Evolutionary conservation across 2,113 vertebrate species (phyloP).

Genomic region (Nymphicus hollandicus): DNA sequence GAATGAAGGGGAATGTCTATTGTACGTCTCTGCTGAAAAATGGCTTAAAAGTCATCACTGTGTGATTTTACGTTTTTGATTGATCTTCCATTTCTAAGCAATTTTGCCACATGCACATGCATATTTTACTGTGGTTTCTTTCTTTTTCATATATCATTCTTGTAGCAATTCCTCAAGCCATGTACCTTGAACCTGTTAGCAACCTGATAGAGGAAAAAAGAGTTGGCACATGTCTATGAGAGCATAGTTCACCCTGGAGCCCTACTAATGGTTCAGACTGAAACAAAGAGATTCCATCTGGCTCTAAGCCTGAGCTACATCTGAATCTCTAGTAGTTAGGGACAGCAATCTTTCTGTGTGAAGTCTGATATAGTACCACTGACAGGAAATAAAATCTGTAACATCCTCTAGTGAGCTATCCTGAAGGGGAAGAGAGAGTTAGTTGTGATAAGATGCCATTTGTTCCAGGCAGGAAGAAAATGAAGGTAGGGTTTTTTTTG

Average conservation of each 20-base stretch:
- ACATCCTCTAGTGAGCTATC: neutral
- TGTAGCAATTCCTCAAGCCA: neutral
- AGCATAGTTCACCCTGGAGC: neutral
- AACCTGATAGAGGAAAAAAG: neutral
- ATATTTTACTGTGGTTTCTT: neutral
- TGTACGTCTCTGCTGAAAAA: neutral
- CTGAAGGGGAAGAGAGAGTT: neutral
- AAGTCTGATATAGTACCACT: neutral
- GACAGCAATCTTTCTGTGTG: neutral
- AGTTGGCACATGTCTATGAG: neutral
- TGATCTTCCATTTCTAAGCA: neutral
- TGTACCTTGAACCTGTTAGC: neutral
- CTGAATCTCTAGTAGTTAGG: neutral
- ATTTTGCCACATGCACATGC: neutral
- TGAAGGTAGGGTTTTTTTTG: neutral
- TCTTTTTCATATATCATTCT: neutral
- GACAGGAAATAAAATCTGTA: neutral
- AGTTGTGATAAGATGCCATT: neutral
- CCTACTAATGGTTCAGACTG: neutral
- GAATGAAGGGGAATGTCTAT: neutral
- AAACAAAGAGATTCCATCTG: neutral
- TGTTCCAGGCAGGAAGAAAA: neutral
- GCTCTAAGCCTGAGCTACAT: neutral
- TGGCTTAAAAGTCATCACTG: neutral
- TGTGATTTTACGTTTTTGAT: neutral